phyloP scores from a whole-genome alignment of 2,797 vertebrate species.

The Anguilla obscura region DNA sequence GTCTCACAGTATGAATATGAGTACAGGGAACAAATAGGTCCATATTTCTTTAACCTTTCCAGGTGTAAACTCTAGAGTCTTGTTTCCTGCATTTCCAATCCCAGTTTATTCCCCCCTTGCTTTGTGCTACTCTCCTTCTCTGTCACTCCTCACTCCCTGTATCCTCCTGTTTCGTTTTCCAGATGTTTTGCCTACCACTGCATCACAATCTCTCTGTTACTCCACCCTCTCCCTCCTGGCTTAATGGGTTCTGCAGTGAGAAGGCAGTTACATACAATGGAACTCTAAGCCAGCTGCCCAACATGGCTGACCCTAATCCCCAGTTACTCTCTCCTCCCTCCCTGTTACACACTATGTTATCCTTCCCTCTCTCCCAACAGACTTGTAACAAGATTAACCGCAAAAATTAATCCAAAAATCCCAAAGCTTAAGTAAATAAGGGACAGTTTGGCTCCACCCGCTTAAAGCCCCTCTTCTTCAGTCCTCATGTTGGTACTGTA shows the following conservation, averaged over 20 bases:
- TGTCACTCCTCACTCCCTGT: neutral
- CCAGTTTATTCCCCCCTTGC: neutral
- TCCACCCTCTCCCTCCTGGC: neutral
- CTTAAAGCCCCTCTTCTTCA: conserved; percentile 20
- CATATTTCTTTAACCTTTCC: neutral
- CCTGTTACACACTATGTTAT: conserved; percentile 43
- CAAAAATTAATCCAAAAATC: conserved; percentile 65
- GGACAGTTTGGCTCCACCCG: conserved; percentile 30
- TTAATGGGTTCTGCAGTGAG: neutral
- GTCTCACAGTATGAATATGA: neutral
- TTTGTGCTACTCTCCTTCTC: neutral
- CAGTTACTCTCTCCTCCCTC: conserved; percentile 54
- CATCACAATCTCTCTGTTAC: neutral
- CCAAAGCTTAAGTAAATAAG: conserved; percentile 52
- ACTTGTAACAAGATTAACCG: conserved; percentile 64
- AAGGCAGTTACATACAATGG: conserved; percentile 38
- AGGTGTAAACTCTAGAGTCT: neutral
- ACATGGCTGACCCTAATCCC: conserved; percentile 77
- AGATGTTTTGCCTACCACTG: neutral
- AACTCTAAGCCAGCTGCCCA: conserved; percentile 68
- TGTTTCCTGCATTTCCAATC: neutral
- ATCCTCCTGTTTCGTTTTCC: neutral
- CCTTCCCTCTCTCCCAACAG: conserved; percentile 43
- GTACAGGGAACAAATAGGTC: neutral
- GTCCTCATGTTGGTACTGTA: too few species aligned